These are phyloP conservation scores for Rotaria macrura DNA, from an alignment of 2,888 invertebrate species.

Conservation along the genomic window DNA sequence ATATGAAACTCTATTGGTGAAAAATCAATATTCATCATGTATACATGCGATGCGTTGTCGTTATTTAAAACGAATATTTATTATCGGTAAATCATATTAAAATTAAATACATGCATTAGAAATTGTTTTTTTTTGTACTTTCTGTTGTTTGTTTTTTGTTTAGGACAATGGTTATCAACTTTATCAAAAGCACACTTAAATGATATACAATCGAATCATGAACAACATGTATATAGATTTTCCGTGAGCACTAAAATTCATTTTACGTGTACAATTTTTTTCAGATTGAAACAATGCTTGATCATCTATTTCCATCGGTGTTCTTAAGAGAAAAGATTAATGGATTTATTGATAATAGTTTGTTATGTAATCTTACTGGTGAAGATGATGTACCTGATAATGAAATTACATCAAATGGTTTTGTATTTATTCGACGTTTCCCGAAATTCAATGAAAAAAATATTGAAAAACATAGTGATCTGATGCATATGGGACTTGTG, in stretches of 20 bases:
- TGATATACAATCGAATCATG: neutral
- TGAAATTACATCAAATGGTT: neutral
- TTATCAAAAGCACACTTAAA: neutral
- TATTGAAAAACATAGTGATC: conserved; percentile 1
- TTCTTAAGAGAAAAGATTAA: neutral
- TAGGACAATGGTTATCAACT: neutral
- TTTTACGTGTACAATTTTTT: neutral
- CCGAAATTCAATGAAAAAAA: neutral
- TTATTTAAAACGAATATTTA: neutral
- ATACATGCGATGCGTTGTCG: neutral
- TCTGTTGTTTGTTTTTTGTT: too few species aligned
- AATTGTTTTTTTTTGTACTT: too few species aligned
- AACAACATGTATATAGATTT: neutral
- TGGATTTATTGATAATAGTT: conserved; percentile 4
- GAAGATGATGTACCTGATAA: neutral
- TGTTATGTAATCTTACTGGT: neutral
- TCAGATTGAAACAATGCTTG: neutral
- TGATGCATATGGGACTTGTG: neutral
- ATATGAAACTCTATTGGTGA: neutral
- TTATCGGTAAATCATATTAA: neutral
- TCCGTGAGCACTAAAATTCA: neutral
- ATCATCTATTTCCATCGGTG: neutral
- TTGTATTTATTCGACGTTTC: conserved; percentile 5
- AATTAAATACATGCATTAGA: neutral
- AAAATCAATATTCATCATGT: neutral